Percentiles rank a stretch among this genome's conserved stretches.
Conservation (phyloP, 1,140 invertebrate species). For the Chelonus insularis region DNA sequence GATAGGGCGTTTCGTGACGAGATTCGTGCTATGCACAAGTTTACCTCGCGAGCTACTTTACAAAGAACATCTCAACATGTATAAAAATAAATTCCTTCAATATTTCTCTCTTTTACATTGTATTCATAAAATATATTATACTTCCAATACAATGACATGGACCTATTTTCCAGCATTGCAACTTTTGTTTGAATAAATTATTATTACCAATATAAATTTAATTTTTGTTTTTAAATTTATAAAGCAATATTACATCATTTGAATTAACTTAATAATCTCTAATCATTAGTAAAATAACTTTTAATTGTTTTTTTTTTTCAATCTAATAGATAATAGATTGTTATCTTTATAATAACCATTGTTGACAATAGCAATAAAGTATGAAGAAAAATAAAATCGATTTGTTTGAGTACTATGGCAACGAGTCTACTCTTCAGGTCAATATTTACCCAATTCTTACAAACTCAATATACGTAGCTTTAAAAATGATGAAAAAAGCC, state of each 20-base stretch:
- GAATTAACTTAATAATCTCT: too few relatives aligned
- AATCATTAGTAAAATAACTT: too few relatives aligned
- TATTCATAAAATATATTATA: too few relatives aligned
- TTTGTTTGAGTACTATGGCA: slow-evolving; percentile 26
- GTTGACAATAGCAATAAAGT: not conserved
- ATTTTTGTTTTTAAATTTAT: too few relatives aligned
- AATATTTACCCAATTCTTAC: slow-evolving; percentile 11
- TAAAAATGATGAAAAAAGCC: not conserved
- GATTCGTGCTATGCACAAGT: slow-evolving; percentile 2
- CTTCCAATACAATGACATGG: too few relatives aligned
- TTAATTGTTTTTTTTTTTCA: too few relatives aligned
- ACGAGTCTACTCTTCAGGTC: slow-evolving; percentile 26
- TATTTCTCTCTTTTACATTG: not conserved
- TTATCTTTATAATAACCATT: too few relatives aligned
- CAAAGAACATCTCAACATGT: not conserved
- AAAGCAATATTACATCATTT: too few relatives aligned
- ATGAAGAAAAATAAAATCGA: slow-evolving; percentile 24
- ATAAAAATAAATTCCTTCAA: not conserved
- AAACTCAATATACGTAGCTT: slow-evolving; percentile 1
- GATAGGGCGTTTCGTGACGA: slow-evolving; percentile 26
- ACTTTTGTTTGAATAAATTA: too few relatives aligned
- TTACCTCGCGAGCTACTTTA: slow-evolving; percentile 8
- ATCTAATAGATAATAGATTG: too few relatives aligned
- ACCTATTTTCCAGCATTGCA: too few relatives aligned
- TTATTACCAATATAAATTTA: too few relatives aligned